These are phyloP conservation scores for Naja naja DNA, from an alignment of 2,113 vertebrate genomes.

Conservation along the genomic window DNA sequence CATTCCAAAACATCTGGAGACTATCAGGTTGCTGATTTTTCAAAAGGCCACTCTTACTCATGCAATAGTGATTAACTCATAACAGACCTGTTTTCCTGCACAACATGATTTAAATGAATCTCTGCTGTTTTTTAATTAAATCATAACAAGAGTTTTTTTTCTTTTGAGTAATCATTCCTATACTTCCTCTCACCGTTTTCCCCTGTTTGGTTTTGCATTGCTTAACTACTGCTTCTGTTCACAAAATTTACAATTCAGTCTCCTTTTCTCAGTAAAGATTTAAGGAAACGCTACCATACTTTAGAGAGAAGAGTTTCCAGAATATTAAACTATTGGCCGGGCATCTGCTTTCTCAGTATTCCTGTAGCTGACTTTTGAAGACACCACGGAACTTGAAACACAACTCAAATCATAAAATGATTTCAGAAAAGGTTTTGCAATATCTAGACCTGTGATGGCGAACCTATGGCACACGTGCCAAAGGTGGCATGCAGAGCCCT, in stretches of 20 bases:
- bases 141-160: neutral
- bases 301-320: neutral
- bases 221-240: neutral
- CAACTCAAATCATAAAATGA: neutral
- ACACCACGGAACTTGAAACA: neutral
- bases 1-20: neutral
- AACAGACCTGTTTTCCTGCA: neutral
- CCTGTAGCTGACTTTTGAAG: neutral
- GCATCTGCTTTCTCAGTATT: neutral
- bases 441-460: too few relatives aligned
- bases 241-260: neutral
- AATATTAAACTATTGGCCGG: neutral
- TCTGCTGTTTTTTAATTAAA: conserved; percentile 7
- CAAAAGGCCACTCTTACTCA: neutral
- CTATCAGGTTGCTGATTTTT: neutral
- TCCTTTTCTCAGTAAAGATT: neutral
- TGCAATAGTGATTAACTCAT: neutral
- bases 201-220: neutral
- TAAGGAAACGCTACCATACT: neutral
- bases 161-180: neutral
- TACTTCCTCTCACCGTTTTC: neutral
- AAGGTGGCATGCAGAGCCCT: too few relatives aligned
- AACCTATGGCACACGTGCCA: too few relatives aligned
- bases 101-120: neutral
- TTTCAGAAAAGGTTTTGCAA: neutral